Evolutionary conservation across 2,888 invertebrate species (phyloP), one percentile per base, ranked within the genome.

Genomic region (Sphaeridia pumilis): DNA sequence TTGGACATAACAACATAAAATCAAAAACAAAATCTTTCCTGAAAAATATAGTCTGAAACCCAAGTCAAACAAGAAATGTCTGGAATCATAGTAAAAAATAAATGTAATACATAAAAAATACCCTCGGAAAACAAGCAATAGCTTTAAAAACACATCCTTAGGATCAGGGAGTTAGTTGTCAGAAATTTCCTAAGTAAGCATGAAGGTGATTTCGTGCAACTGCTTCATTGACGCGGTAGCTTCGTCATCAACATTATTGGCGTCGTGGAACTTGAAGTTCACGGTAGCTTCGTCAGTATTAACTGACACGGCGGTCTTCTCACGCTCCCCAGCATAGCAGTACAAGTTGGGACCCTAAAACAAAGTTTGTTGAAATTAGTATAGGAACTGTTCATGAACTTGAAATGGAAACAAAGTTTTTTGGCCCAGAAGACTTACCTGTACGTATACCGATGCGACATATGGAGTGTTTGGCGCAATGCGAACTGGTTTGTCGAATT

Each of bases 401-500:
- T 21, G 12, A 20, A 42, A 26, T 26, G 10, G 17, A 14, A 28
- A 45, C 27, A 20, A 3, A 26, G 21, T 46, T 28, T 3, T n/a
- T n/a, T n/a, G n/a, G n/a, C 31, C 7, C 10, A 7, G 14, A 31
- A 10, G 31, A 27, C 14, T 21, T 50, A 50, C 49, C 36, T 51
- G 50, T 2, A 51, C 50, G 20, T 34, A 51, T 3, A 51, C 50
- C 3, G 45, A 45, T n/a, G 50, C 50, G 45, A 51, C 36, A 25
- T 51, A 51, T 4, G 45, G 17, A 20, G 45, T 51, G 21, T 51
- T 51, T 1, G 50, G 50, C 12, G 50, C 50, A 45, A 51, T 44
- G 25, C 50, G 50, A 5, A 51, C 45, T 3, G 50, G 50, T 45
- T 51, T 51, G 50, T 51, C 50, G 25, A 51, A 51, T 51, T 51